These are phyloP conservation scores for Tetramorium alpestre DNA, from an alignment of 1,140 invertebrate genomes.

Conservation along the genomic window DNA sequence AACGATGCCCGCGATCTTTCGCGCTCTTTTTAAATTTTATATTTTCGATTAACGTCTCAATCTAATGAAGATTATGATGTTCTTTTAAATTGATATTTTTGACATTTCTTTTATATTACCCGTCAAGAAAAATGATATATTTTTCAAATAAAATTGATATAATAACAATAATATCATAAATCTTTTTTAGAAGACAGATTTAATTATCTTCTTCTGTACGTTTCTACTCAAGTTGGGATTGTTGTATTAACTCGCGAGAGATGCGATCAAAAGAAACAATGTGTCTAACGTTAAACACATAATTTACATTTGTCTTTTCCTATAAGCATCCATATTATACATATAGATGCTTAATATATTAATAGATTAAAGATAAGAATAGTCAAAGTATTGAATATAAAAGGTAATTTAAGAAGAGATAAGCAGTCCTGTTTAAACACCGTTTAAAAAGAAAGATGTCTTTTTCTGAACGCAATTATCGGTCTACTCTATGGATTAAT, in stretches of 20 bases:
- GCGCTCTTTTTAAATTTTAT: background rate
- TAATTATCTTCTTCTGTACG: background rate
- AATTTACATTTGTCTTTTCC: background rate
- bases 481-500: background rate
- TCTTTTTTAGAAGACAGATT: background rate
- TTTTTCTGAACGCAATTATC: background rate
- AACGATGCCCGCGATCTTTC: background rate
- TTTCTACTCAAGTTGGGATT: background rate
- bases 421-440: background rate
- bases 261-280: background rate
- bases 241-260: background rate
- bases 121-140: background rate
- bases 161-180: too few species aligned
- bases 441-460: background rate
- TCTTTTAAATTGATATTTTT: background rate
- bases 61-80: background rate
- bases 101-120: background rate
- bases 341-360: background rate
- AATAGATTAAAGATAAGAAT: background rate
- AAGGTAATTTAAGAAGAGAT: background rate
- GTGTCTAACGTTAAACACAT: background rate
- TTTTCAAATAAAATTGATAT: too few species aligned
- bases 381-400: too few species aligned
- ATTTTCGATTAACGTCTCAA: slow-evolving; percentile 9
- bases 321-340: background rate